phyloP scores from a whole-genome alignment of 2,888 invertebrate genomes.

The Lasioglossum pauxillum region DNA sequence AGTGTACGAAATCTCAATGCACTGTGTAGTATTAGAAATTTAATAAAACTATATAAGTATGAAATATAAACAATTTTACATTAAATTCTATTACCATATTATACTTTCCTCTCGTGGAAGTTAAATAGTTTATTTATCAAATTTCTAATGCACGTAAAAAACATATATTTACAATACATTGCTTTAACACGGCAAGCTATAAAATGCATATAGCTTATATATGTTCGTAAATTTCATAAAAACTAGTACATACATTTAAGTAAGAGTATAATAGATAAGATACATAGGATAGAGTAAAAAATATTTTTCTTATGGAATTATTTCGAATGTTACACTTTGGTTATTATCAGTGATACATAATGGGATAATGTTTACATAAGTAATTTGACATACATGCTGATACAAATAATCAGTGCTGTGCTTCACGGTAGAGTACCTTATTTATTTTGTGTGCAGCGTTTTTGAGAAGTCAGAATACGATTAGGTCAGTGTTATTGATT shows the following conservation, averaged over 20 bases:
- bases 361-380: not conserved
- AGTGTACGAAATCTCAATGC: constrained; percentile 24
- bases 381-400: constrained; percentile 20
- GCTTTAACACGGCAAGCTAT: not conserved
- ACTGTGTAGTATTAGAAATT: constrained; percentile 67
- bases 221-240: not conserved
- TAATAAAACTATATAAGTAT: constrained; percentile 61
- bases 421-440: constrained; percentile 24
- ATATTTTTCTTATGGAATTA: constrained; percentile 30
- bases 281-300: not conserved
- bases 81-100: constrained; percentile 27
- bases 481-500: constrained; percentile 62
- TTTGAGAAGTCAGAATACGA: constrained; percentile 61
- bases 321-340: constrained; percentile 17
- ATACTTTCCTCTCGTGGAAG: constrained; percentile 33
- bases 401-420: constrained; percentile 34
- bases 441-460: constrained; percentile 42
- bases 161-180: not conserved
- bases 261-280: constrained; percentile 2
- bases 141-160: constrained; percentile 21
- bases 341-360: constrained; percentile 8
- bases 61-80: constrained; percentile 28
- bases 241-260: constrained; percentile 6
- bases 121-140: constrained; percentile 21
- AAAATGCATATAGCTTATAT: constrained; percentile 11